Evolutionary conservation across 1,140 invertebrate genomes (phyloP), one percentile per base, ranked within the genome.

Genomic region (Zaprionus africanus): DNA sequence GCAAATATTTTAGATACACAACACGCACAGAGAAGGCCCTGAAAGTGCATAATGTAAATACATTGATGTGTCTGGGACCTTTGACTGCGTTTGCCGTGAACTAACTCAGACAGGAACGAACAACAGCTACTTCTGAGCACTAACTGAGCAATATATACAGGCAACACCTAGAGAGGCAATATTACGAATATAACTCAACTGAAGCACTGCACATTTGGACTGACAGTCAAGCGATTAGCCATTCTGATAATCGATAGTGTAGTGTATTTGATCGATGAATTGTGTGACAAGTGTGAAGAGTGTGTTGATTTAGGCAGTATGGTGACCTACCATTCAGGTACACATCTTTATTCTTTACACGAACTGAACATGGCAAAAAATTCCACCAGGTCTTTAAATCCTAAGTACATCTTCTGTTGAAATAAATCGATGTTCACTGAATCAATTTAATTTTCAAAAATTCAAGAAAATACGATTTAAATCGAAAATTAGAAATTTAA

Each of bases 1-100:
- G 81, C 81, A 88, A 87, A 81, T 81, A 87, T 88, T 88, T 88
- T 88, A 81, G 69, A 74, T 60, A 69, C 76, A 85, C 72, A 22
- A 22, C 22, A 22, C 22, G 2, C 22, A 22, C 22, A 22, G 22
- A 22, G 22, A 22, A 22, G 22, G 22, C 22, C 22, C 22, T 22
- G 22, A 1, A 22, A 22, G 22, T 22, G 22, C 1, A 22, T 22
- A 22, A 22, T 22, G 22, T 2, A 2, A 2, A 22, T 22, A 2
- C 22, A 36, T 36, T 26, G 34, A 34, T 11, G n/a, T 38, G 41
- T 36, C 57, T 9, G 36, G 51, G 65, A 68, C 49, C 53, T 36
- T 51, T 13, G 17, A 31, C 19, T 24, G 36, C 15, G 9, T 11
- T 19, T 1, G 0, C 36, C 13, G 36, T 38, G 36, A 12, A 38